A percentile compares a stretch with the other conserved stretches of the same genome.
Evolutionary conservation across 2,888 invertebrate genomes (phyloP).

Genomic region (Ochropacha duplaris): DNA sequence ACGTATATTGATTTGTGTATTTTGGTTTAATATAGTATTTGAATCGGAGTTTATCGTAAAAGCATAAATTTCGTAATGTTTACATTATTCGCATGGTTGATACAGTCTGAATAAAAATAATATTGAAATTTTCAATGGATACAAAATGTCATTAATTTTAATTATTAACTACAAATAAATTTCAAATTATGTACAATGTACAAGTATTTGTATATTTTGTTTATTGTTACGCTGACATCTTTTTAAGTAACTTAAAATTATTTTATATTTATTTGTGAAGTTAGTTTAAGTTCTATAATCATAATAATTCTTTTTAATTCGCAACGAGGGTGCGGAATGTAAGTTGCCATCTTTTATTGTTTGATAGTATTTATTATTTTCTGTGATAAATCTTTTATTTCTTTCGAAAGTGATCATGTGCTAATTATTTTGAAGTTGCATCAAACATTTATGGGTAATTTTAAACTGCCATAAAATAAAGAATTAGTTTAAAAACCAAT

Average conservation of each 20-base stretch:
- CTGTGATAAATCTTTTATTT: constrained; percentile 73
- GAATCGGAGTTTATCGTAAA: neutral
- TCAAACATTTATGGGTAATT: constrained; percentile 7
- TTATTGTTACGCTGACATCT: neutral
- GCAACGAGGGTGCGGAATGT: constrained; percentile 65
- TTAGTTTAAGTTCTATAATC: constrained; percentile 14
- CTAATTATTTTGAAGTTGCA: constrained; percentile 19
- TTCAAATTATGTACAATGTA: neutral
- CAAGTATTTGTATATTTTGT: neutral
- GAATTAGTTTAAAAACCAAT: neutral
- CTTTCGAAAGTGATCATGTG: constrained; percentile 34
- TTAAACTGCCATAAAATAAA: neutral
- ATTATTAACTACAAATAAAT: too few species aligned
- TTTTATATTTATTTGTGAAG: neutral
- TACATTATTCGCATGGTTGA: too few species aligned
- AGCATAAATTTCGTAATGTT: too few species aligned
- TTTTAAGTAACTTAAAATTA: neutral
- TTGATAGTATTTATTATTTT: constrained; percentile 77
- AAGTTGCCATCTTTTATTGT: constrained; percentile 73
- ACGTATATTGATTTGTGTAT: constrained; percentile 16
- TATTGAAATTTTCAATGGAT: too few species aligned
- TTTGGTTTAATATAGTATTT: constrained; percentile 31
- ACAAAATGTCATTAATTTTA: too few species aligned
- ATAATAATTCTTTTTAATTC: constrained; percentile 35
- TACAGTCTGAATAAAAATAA: too few species aligned